Percentiles rank a stretch among this genome's conserved stretches.
phyloP scores from a whole-genome alignment of 1,140 invertebrate genomes.

The Odontomachus brunneus region DNA sequence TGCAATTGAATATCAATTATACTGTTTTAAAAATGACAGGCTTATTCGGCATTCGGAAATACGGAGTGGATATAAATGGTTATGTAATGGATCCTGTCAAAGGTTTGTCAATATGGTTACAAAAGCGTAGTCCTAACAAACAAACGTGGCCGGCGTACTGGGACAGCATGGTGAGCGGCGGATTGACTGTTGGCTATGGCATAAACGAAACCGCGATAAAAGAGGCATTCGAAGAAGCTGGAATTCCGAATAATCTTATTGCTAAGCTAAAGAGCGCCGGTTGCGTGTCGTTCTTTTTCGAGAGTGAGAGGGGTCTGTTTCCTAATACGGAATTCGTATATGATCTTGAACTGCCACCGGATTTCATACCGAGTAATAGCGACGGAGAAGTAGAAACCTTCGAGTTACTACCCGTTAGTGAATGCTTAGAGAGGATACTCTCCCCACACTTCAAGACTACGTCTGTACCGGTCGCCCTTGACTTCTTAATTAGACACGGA shows the following conservation, averaged over 20 bases:
- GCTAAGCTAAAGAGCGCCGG: constrained; percentile 92
- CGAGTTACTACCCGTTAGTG: constrained; percentile 92
- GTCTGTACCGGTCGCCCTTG: constrained; percentile 94
- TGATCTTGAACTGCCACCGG: constrained; percentile 95
- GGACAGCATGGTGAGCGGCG: constrained; percentile 98
- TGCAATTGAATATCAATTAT: too few relatives aligned
- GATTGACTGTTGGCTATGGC: constrained; percentile 94
- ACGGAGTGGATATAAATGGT: constrained; percentile 97
- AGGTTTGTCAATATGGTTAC: constrained; percentile 96
- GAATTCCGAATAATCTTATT: constrained; percentile 90
- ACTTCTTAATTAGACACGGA: constrained; percentile 96
- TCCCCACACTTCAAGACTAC: constrained; percentile 96
- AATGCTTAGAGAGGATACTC: constrained; percentile 92
- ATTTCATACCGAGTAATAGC: constrained; percentile 95
- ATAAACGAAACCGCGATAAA: constrained; percentile 95
- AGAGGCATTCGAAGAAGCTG: constrained; percentile 97
- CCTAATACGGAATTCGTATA: constrained; percentile 98
- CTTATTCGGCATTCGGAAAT: constrained; percentile 96
- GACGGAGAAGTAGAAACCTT: constrained; percentile 97
- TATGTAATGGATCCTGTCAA: constrained; percentile 94
- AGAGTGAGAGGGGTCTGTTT: constrained; percentile 96
- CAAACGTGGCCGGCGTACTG: constrained; percentile 97
- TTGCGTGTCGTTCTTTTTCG: constrained; percentile 96
- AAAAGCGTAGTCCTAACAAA: constrained; percentile 95
- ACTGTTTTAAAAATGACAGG: constrained; percentile 81